phyloP scores from a whole-genome alignment of 2,888 invertebrate genomes.

The Stramonita haemastoma region DNA sequence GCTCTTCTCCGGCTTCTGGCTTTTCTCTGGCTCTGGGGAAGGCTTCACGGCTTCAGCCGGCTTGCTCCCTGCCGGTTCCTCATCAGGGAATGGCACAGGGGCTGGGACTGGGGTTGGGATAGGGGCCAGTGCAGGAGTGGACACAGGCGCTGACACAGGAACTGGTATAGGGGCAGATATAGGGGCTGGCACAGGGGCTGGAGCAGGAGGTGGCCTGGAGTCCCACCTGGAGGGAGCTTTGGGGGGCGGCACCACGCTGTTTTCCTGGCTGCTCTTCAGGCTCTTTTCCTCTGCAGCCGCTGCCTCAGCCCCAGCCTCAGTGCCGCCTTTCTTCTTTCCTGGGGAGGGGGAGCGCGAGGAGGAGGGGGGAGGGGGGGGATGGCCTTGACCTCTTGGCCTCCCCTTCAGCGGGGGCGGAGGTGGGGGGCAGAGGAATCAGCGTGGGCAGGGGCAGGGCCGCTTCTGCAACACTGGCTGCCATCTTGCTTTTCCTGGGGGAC shows the following conservation, averaged over 20 bases:
- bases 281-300: neutral
- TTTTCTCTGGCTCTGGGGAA: neutral
- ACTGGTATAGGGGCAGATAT: too few species aligned
- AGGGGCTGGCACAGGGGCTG: neutral
- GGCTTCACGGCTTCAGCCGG: neutral
- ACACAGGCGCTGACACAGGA: neutral
- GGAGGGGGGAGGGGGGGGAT: constrained; percentile 47
- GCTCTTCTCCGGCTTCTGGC: neutral
- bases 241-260: neutral
- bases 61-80: neutral
- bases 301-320: neutral
- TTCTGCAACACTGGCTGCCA: too few species aligned
- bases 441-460: neutral
- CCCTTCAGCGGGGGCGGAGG: neutral
- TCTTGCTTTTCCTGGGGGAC: neutral
- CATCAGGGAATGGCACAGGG: neutral
- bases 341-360: constrained; percentile 37
- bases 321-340: neutral
- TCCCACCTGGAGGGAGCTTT: constrained; percentile 23
- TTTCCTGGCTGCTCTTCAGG: neutral
- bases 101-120: neutral
- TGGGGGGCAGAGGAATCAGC: neutral
- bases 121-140: neutral
- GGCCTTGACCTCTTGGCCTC: constrained; percentile 35
- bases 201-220: neutral